Evolutionary conservation across 2,113 vertebrate genomes (phyloP).

Genomic region (Rattus rattus): DNA sequence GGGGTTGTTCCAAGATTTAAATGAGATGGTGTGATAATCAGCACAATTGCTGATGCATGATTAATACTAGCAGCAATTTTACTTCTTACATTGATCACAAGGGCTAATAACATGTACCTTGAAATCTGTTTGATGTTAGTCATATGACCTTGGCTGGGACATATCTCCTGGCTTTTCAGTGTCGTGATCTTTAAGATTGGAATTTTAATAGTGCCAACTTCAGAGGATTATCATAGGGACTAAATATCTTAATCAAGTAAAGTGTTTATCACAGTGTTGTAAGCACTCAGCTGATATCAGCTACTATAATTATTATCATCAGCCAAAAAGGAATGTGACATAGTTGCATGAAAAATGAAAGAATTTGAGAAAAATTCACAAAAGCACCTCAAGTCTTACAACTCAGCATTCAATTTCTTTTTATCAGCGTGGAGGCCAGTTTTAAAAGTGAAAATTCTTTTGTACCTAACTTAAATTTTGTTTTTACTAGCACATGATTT

Average conservation of each 20-base stretch:
- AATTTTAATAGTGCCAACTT: not conserved
- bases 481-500: not conserved
- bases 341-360: not conserved
- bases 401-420: not conserved
- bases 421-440: not conserved
- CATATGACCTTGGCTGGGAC: not conserved
- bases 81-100: not conserved
- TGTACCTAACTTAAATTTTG: not conserved
- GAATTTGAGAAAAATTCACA: constrained; percentile 5
- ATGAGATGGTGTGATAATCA: not conserved
- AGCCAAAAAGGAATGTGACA: constrained; percentile 1
- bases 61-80: not conserved
- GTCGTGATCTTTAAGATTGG: constrained; percentile 25
- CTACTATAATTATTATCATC: not conserved
- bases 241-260: constrained; percentile 47
- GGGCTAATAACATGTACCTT: not conserved
- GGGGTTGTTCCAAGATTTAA: not conserved
- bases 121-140: not conserved
- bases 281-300: not conserved
- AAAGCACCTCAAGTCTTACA: not conserved
- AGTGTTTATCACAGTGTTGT: not conserved
- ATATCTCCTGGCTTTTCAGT: not conserved
- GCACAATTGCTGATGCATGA: not conserved
- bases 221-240: not conserved
- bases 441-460: constrained; percentile 42